Base-by-base conservation (phyloP, 2,888 invertebrate species). In the Xestia c-nigrum region DNA sequence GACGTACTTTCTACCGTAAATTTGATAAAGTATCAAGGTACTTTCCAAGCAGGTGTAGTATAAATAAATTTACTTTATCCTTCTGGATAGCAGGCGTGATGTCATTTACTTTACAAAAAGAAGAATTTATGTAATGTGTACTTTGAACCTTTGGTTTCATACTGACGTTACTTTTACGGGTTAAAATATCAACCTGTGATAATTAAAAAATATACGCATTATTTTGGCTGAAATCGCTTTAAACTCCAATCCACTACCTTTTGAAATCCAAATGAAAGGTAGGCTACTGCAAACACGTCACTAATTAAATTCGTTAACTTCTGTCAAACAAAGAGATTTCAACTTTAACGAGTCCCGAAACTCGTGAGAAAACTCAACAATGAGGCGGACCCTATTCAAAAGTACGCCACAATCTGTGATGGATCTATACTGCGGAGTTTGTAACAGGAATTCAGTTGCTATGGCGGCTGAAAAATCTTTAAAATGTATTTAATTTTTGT, bases 281-380 rank as follows among this genome's bases (percentile, higher is more conserved):
- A 38, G 3, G 74, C 59, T 65, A 63, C 71, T 57, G 78, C 59
- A 85, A 74, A 81, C 72, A 77, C 70, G 69, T 76, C 66, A 72
- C 81, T 87, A 79, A 86, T 86, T 85, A 82, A 86, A 80, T 87
- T 78, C 61, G 75, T 78, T 69, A 79, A 77, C 75, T 84, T 87
- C 71, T 76, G 79, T 74, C 85, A 82, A 87, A 80, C 80, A 86
- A 85, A 78, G 76, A 87, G 78, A 74, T 85, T 86, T 79, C 64
- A 84, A 84, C 81, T 81, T 84, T 81, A 81, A 86, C 85, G 81
- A 85, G 78, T 76, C 64, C 77, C 68, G 24, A 78, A 81, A 86
- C 76, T 85, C 85, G 76, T 72, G 75, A 63, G 78, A 72, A 74
- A 78, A 76, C 67, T 86, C 64, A 65, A 80, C 74, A 78, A 84